These are phyloP conservation scores for Margarornis squamiger DNA, from an alignment of 2,797 vertebrate genomes.

Conservation along the genomic window DNA sequence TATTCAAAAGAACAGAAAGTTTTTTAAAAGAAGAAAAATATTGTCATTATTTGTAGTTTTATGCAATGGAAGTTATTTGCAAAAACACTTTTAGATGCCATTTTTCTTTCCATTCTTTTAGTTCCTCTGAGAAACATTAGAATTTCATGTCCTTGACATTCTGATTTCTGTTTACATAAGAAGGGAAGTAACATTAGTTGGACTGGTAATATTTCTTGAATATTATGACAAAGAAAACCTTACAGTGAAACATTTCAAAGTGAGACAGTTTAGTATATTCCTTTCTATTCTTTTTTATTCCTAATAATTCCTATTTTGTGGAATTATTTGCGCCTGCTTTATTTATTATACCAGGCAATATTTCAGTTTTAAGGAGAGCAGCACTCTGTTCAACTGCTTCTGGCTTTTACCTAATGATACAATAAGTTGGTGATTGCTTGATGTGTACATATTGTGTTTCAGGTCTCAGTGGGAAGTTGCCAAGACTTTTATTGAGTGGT, in stretches of 20 bases:
- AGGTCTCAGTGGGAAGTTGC: conserved; percentile 57
- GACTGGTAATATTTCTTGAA: neutral
- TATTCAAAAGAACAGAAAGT: too few species aligned
- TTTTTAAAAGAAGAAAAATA: neutral
- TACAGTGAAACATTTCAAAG: neutral
- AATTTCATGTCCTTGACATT: neutral
- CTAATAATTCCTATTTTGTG: neutral
- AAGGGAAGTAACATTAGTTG: neutral
- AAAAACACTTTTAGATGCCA: neutral
- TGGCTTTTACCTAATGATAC: conserved; percentile 69
- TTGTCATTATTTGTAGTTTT: neutral
- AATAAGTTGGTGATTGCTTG: conserved; percentile 66
- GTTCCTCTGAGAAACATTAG: neutral
- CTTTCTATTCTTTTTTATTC: neutral
- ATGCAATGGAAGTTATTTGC: neutral
- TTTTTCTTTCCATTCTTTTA: neutral
- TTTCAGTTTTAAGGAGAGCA: conserved; percentile 36
- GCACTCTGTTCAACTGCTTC: conserved; percentile 52
- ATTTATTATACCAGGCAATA: conserved; percentile 42
- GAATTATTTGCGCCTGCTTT: neutral
- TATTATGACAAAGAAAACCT: neutral
- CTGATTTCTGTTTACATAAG: neutral
- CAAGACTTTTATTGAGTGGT: conserved; percentile 64
- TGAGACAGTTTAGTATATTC: neutral
- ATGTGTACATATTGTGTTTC: conserved; percentile 49